Conservation (phyloP, 2,113 vertebrate species). For the Corynorhinus townsendii region DNA sequence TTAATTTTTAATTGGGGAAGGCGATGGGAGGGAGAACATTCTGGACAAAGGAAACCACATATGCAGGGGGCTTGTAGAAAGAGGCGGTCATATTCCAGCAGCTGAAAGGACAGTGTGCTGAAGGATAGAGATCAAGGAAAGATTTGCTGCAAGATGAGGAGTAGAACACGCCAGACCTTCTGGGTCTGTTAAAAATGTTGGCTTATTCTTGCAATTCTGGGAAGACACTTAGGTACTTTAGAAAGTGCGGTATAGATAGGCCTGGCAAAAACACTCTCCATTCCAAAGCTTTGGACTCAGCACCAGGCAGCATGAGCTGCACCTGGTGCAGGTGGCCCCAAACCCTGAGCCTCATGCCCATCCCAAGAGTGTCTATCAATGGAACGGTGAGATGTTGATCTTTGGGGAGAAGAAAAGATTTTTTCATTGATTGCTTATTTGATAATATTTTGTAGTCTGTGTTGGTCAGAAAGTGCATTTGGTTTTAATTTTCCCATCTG, state of each 20-base stretch:
- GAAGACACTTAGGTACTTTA: neutral
- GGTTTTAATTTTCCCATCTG: constrained; percentile 31
- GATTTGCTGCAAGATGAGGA: neutral
- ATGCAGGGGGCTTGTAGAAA: neutral
- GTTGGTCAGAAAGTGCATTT: neutral
- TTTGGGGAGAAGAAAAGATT: neutral
- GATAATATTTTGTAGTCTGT: neutral
- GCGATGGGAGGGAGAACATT: neutral
- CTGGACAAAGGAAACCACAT: neutral
- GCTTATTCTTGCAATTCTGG: neutral
- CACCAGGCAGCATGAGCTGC: too few species aligned
- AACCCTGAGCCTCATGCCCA: too few species aligned
- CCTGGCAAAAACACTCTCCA: neutral
- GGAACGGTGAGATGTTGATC: neutral
- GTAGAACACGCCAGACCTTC: neutral
- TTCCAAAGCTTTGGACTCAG: neutral
- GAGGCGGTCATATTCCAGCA: neutral
- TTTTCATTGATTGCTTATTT: neutral
- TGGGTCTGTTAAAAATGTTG: neutral
- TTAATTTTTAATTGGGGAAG: neutral
- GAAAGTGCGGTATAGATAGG: neutral
- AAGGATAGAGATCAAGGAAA: neutral
- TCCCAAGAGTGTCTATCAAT: neutral
- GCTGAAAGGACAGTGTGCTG: neutral
- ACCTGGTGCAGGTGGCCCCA: too few species aligned